phyloP scores from a whole-genome alignment of 2,888 invertebrate species.

The Lasioglossum calceatum region DNA sequence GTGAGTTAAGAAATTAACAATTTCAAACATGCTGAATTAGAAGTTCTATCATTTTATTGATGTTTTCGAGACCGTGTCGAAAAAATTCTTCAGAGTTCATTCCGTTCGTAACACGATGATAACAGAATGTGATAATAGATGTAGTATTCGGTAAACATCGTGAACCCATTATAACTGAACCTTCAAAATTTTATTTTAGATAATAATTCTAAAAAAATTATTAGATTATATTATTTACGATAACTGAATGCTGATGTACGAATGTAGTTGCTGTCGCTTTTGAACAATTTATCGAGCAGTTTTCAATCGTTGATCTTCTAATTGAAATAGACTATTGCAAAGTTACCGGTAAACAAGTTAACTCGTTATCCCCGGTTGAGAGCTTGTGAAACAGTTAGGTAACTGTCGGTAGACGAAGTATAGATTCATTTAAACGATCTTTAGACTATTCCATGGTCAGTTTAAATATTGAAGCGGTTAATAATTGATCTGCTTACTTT shows the following conservation, averaged over 20 bases:
- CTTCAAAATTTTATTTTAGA: background rate
- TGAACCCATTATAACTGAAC: background rate
- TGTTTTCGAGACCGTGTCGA: background rate
- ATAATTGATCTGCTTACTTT: conserved; percentile 64
- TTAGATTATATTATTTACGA: background rate
- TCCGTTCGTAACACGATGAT: background rate
- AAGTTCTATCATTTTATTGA: background rate
- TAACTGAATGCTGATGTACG: background rate
- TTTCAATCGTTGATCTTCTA: background rate
- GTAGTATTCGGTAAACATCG: background rate
- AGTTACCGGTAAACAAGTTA: background rate
- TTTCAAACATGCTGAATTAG: background rate
- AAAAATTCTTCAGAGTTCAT: background rate
- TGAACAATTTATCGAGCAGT: background rate
- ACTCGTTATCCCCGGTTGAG: background rate
- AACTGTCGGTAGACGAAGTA: background rate
- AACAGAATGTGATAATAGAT: background rate
- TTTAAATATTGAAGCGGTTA: background rate
- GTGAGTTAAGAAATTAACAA: background rate
- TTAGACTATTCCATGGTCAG: background rate
- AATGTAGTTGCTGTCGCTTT: background rate
- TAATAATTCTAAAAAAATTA: background rate
- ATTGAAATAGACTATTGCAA: background rate
- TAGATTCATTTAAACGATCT: background rate
- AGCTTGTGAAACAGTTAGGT: background rate